phyloP scores from a whole-genome alignment of 2,113 vertebrate genomes.

The Megaceryle torquata region DNA sequence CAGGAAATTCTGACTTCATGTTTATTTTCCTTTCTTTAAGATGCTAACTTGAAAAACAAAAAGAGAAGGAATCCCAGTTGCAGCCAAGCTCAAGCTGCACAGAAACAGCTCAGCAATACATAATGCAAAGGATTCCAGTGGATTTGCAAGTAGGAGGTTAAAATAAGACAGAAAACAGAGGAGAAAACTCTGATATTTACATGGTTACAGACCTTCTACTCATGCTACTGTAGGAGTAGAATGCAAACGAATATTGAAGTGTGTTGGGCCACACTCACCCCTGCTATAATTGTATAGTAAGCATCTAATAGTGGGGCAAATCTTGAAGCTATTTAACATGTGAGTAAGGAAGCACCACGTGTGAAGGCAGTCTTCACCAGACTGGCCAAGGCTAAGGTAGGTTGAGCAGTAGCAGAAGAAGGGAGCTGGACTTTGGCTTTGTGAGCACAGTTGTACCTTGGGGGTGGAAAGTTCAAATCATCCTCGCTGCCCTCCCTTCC shows the following conservation, averaged over 20 bases:
- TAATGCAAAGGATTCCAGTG: slow-evolving; percentile 40
- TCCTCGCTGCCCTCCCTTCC: background rate
- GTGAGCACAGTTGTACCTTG: background rate
- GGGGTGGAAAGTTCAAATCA: background rate
- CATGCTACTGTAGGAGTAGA: background rate
- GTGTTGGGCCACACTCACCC: background rate
- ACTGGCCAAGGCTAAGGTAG: background rate
- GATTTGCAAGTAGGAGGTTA: slow-evolving; percentile 21
- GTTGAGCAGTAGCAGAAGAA: background rate
- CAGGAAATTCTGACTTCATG: slow-evolving; percentile 67
- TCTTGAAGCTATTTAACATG: background rate
- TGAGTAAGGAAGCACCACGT: background rate
- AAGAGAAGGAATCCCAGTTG: slow-evolving; percentile 33
- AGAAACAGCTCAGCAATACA: slow-evolving; percentile 17
- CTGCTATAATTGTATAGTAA: background rate
- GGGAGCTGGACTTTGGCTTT: background rate
- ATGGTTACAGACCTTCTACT: background rate
- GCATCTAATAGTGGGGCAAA: background rate
- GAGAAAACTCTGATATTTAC: background rate
- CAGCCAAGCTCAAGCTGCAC: slow-evolving; percentile 39
- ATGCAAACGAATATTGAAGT: background rate
- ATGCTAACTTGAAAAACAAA: slow-evolving; percentile 64
- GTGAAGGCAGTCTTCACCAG: background rate
- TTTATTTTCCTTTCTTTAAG: slow-evolving; percentile 64
- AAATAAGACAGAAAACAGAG: background rate